These are phyloP conservation scores for Lasiommata megera DNA, from an alignment of 2,888 invertebrate genomes.

Conservation along the genomic window DNA sequence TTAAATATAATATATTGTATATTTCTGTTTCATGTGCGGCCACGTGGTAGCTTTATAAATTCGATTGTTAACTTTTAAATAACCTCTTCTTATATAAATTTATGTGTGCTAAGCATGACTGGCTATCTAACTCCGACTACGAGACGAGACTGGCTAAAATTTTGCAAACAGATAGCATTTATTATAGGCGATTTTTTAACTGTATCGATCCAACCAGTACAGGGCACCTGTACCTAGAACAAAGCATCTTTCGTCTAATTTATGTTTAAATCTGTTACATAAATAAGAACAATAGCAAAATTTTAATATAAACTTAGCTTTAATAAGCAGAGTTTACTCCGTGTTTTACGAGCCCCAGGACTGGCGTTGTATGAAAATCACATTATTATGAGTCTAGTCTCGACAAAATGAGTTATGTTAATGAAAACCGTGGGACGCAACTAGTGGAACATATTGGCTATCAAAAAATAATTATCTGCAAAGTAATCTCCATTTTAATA, in stretches of 20 bases:
- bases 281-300: constrained; percentile 4
- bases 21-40: too few species aligned
- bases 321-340: constrained; percentile 20
- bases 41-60: too few species aligned
- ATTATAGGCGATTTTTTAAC: too few species aligned
- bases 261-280: neutral
- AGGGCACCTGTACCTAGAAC: neutral
- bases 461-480: constrained; percentile 48
- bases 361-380: constrained; percentile 34
- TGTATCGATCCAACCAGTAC: too few species aligned
- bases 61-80: too few species aligned
- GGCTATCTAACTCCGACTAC: too few species aligned
- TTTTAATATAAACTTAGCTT: constrained; percentile 16
- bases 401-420: constrained; percentile 54
- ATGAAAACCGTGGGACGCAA: constrained; percentile 45
- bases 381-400: constrained; percentile 40
- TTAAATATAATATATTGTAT: too few species aligned
- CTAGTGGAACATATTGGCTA: constrained; percentile 57
- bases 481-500: neutral
- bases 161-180: too few species aligned
- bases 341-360: constrained; percentile 28
- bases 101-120: too few species aligned
- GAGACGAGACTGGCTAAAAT: too few species aligned
- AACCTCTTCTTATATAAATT: too few species aligned
- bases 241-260: neutral